Evolutionary conservation across 2,113 vertebrate genomes (phyloP).

Genomic region (Acinonyx jubatus): DNA sequence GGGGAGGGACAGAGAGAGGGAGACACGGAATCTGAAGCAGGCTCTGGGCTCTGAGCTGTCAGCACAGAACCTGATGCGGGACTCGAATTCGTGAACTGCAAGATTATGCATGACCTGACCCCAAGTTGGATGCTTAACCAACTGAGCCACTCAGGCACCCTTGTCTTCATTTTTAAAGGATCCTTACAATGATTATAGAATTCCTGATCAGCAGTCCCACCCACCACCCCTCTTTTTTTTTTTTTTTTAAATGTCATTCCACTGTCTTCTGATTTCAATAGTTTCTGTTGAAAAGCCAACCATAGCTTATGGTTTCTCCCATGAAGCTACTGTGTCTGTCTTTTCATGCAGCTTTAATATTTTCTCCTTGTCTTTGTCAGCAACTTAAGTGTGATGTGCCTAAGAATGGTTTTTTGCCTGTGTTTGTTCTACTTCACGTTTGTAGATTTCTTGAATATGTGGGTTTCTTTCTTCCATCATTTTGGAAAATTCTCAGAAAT

Average conservation of each 20-base stretch:
- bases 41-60: too few species aligned
- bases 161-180: not conserved
- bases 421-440: not conserved
- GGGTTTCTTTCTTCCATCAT: not conserved
- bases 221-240: not conserved
- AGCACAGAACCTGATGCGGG: too few species aligned
- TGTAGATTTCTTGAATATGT: not conserved
- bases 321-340: not conserved
- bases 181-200: not conserved
- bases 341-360: not conserved
- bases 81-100: too few species aligned
- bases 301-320: not conserved
- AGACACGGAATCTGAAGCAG: too few species aligned
- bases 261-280: not conserved
- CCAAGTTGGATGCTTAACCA: too few species aligned
- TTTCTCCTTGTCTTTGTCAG: not conserved
- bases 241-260: not conserved
- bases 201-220: not conserved
- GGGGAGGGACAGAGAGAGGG: too few species aligned
- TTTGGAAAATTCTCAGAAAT: not conserved
- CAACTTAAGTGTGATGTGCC: not conserved
- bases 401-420: not conserved
- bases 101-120: too few species aligned
- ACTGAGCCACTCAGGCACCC: too few species aligned
- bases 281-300: not conserved